Percentiles rank a stretch among this genome's conserved stretches.
phyloP scores from a whole-genome alignment of 2,113 vertebrate genomes.

The Grammomys surdaster region DNA sequence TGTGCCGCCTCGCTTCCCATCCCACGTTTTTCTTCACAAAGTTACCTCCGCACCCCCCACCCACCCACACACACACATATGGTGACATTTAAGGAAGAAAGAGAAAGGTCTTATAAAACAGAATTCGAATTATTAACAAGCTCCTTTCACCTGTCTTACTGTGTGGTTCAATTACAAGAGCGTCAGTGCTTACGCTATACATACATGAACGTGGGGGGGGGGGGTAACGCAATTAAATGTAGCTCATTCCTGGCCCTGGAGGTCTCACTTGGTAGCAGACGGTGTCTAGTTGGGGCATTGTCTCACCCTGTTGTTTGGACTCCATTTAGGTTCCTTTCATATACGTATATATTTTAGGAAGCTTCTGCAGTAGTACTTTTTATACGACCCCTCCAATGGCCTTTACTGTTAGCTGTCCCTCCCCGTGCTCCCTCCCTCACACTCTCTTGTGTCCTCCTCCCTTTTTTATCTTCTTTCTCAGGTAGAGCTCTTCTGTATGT shows the following conservation, averaged over 20 bases:
- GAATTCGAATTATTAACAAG: neutral
- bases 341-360: no score
- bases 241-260: neutral
- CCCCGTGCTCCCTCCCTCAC: neutral
- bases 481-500: no score
- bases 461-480: neutral
- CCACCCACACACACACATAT: no score
- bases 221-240: neutral
- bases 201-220: neutral
- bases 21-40: no score
- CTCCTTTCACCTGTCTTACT: neutral
- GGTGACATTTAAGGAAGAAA: conserved; percentile 27
- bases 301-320: neutral
- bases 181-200: neutral
- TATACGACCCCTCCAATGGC: neutral
- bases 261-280: neutral
- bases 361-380: neutral
- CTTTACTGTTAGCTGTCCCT: neutral
- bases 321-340: neutral
- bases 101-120: neutral
- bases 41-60: neutral
- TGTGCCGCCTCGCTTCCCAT: no score
- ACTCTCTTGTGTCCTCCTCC: neutral
- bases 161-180: neutral
- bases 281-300: neutral